Base-by-base conservation (phyloP, 2,113 vertebrate species). In the Laterallus jamaicensis region DNA sequence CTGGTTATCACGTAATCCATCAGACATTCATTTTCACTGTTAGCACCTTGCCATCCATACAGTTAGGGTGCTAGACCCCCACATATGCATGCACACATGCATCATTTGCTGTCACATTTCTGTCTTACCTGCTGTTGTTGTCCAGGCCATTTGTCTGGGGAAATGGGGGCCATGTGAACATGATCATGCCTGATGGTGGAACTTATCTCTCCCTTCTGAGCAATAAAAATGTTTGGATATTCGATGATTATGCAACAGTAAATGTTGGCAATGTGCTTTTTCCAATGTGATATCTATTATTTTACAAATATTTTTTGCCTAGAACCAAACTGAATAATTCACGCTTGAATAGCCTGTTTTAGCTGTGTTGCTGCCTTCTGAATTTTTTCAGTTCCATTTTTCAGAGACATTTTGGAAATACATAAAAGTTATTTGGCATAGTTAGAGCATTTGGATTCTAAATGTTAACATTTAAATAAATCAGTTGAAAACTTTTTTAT, bases 381-480 rank as follows among this genome's bases (percentile, higher is more conserved):
- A 78, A 49, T 68, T 59, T 69, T 68, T 69, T 79, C 58, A 39
- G 20, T 74, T 86, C 29, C 14, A 52, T 56, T 52, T 68, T 78
- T 78, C 75, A 88, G 58, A 88, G 25, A 47, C 9, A 15, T 84
- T 91, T 92, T 89, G 19, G n/a, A 91, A 87, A 85, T 24, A 79
- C 2, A 69, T 50, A n/a, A 25, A 91, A 76, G 15, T 26, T 2
- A 54, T 85, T 82, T 76, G 84, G 8, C 15, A 32, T 6, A 40
- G 42, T 77, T 39, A 90, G 37, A 76, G 12, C 37, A 76, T 90
- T 79, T 92, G 10, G 21, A 54, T 73, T 92, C 66, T 47, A 91
- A 87, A 84, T 82, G 52, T n/a, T 91, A 76, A 62, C 26, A 66
- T 79, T 92, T 91, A 89, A 91, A 82, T 64, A 79, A 76, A 82